These are phyloP conservation scores for Rhamphomyia laevipes DNA, from an alignment of 2,888 invertebrate species.

Conservation along the genomic window DNA sequence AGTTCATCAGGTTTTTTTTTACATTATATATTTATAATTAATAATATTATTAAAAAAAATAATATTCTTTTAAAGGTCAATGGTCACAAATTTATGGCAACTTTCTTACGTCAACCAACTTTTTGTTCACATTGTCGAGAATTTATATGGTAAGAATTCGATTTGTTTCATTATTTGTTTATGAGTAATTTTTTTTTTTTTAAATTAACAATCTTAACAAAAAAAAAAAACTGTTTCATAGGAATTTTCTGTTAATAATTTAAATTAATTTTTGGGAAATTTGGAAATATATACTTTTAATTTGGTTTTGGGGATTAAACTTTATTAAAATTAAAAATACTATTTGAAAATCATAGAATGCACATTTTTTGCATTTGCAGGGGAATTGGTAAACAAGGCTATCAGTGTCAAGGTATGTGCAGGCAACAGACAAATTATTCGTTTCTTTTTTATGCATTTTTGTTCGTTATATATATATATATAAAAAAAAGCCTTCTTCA, in stretches of 20 bases:
- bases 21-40: background rate
- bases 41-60: background rate
- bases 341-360: slow-evolving; percentile 27
- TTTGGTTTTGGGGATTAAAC: background rate
- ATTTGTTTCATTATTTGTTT: background rate
- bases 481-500: no score
- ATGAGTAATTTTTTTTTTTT: slow-evolving; percentile 13
- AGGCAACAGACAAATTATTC: background rate
- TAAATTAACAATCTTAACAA: background rate
- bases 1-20: slow-evolving; percentile 73
- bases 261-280: no score
- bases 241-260: background rate
- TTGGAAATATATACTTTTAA: background rate
- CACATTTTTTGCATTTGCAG: slow-evolving; percentile 55
- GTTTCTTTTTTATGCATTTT: no score
- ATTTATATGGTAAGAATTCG: slow-evolving; percentile 81
- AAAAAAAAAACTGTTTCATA: slow-evolving; percentile 3
- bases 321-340: no score
- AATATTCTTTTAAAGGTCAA: slow-evolving; percentile 45
- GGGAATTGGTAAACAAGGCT: slow-evolving; percentile 94
- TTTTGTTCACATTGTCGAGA: slow-evolving; percentile 99
- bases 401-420: slow-evolving; percentile 87
- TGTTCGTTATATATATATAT: no score
- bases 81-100: slow-evolving; percentile 99
- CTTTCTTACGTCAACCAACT: slow-evolving; percentile 95